phyloP scores from a whole-genome alignment of 2,888 invertebrate species.

The Lasioglossum marginatum region DNA sequence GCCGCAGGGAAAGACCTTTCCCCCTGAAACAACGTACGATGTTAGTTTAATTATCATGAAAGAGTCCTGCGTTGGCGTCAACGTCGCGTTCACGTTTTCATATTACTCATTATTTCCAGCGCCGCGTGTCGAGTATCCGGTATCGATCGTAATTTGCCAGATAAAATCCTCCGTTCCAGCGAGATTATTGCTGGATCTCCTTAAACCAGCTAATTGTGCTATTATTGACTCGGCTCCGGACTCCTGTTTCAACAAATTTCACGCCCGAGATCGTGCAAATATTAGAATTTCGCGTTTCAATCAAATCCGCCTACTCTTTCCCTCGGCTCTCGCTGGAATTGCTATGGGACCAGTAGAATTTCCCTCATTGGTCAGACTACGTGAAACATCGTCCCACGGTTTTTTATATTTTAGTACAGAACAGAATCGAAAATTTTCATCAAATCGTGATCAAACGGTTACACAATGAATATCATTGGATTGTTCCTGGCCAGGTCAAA shows the following conservation, averaged over 20 bases:
- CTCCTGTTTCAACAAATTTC: neutral
- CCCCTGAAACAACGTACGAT: constrained; percentile 35
- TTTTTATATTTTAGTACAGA: neutral
- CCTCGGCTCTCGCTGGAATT: neutral
- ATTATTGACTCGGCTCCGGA: neutral
- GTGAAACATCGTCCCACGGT: neutral
- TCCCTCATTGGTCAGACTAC: neutral
- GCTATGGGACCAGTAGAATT: neutral
- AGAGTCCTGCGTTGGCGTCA: constrained; percentile 39
- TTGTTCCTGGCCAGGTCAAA: neutral
- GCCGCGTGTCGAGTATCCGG: neutral
- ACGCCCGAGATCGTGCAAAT: neutral
- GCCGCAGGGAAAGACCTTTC: constrained; percentile 48
- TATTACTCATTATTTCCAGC: neutral
- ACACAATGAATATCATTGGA: neutral
- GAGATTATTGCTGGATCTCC: neutral
- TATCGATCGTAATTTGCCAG: neutral
- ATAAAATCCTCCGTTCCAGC: neutral
- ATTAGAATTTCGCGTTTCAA: neutral
- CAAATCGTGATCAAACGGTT: neutral
- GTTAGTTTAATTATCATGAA: constrained; percentile 64
- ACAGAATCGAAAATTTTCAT: neutral
- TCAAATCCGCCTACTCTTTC: neutral
- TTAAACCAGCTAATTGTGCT: neutral
- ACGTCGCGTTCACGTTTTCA: neutral